Percentiles rank a stretch among this genome's conserved stretches.
These are phyloP conservation scores for Caenorhabditis elegans DNA, from an alignment of 1,140 invertebrate genomes.

Conservation along the genomic window WBcel235 BX284602.5:8842501-8843000, in stretches of 20 bases:
- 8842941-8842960: slow-evolving; percentile 56
- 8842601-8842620: slow-evolving; percentile 11
- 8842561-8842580: slow-evolving; percentile 51
- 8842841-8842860: slow-evolving; percentile 67
- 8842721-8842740: not conserved
- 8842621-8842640: slow-evolving; percentile 49
- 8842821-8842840: slow-evolving; percentile 70
- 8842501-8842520: slow-evolving; percentile 4
- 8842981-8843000: slow-evolving; percentile 62
- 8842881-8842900: not conserved
- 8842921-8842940: slow-evolving; percentile 69
- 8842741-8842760: slow-evolving; percentile 64
- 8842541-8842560: slow-evolving; percentile 62
- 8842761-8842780: slow-evolving; percentile 69
- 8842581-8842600: slow-evolving; percentile 47
- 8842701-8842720: slow-evolving; percentile 64
- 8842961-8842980: slow-evolving; percentile 60
- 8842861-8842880: slow-evolving; percentile 15
- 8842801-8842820: slow-evolving; percentile 68
- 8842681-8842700: slow-evolving; percentile 67
- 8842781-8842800: slow-evolving; percentile 68
- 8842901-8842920: slow-evolving; percentile 50
- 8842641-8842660: slow-evolving; percentile 66
- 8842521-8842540: slow-evolving; percentile 50
- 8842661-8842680: slow-evolving; percentile 68